A percentile compares a stretch with the other conserved stretches of the same genome.
These are phyloP conservation scores for Drosophila prostipennis DNA, from an alignment of 2,888 invertebrate genomes.

Conservation along the genomic window DNA sequence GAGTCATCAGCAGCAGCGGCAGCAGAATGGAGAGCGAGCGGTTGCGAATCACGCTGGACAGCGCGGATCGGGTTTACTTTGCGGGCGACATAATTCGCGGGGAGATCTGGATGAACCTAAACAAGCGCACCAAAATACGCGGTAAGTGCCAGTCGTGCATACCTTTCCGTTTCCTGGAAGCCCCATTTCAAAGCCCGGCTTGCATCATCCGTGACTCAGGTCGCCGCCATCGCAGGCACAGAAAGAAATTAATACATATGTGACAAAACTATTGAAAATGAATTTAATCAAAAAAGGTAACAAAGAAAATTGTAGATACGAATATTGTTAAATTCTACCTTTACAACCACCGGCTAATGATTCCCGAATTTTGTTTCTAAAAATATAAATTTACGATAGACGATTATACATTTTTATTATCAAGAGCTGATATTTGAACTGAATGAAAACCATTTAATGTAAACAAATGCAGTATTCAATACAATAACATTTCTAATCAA, in stretches of 20 bases:
- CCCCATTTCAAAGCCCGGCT: slow-evolving; percentile 27
- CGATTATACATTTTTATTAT: too few relatives aligned
- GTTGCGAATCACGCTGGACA: slow-evolving; percentile 82
- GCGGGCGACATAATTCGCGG: slow-evolving; percentile 82
- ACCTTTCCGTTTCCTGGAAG: background rate
- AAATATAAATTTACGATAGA: too few relatives aligned
- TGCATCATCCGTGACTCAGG: slow-evolving; percentile 65
- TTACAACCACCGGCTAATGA: too few relatives aligned
- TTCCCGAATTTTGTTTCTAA: too few relatives aligned
- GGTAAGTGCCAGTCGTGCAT: slow-evolving; percentile 70
- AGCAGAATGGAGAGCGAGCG: slow-evolving; percentile 81
- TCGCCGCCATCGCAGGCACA: background rate
- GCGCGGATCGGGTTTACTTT: slow-evolving; percentile 81
- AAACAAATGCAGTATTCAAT: background rate
- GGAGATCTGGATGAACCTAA: slow-evolving; percentile 82
- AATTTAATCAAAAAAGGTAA: too few relatives aligned
- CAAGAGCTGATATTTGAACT: too few relatives aligned
- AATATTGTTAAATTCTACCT: too few relatives aligned
- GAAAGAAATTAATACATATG: background rate
- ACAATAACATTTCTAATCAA: background rate
- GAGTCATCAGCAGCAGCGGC: slow-evolving; percentile 16
- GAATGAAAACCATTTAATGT: background rate
- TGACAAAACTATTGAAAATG: too few relatives aligned
- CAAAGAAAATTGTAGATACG: too few relatives aligned
- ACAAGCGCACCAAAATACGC: slow-evolving; percentile 83